Conservation (phyloP, 1,140 invertebrate species). For the Ctenoplectra terminalis region DNA sequence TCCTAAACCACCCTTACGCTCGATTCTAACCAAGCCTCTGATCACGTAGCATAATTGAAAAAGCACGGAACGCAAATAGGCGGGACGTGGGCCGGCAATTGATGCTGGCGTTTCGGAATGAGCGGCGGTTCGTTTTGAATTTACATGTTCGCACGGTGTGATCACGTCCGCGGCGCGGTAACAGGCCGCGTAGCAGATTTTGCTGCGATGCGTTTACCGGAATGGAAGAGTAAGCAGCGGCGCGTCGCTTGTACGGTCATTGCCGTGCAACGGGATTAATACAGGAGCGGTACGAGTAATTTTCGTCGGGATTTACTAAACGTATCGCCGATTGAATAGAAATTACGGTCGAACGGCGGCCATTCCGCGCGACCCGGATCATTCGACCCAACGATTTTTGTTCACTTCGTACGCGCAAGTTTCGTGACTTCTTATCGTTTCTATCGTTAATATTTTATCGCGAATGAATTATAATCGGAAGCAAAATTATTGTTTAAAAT, state of each 20-base stretch:
- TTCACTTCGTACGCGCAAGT: not conserved
- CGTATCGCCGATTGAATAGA: slow-evolving; percentile 32
- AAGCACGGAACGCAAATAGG: slow-evolving; percentile 23
- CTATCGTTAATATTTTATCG: not conserved
- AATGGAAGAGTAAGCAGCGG: slow-evolving; percentile 61
- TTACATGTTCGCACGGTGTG: slow-evolving; percentile 53
- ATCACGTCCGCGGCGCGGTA: slow-evolving; percentile 45
- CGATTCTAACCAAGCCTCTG: not conserved
- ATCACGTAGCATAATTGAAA: not conserved
- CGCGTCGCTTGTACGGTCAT: slow-evolving; percentile 17
- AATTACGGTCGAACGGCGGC: not conserved
- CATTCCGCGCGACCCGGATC: not conserved
- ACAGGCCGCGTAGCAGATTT: slow-evolving; percentile 47
- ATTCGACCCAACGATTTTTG: not conserved
- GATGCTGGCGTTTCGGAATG: slow-evolving; percentile 26
- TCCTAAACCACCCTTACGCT: not conserved
- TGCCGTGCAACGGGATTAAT: slow-evolving; percentile 50
- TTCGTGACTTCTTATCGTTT: not conserved
- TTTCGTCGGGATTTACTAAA: slow-evolving; percentile 45
- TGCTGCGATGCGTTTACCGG: slow-evolving; percentile 43
- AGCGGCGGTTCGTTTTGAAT: slow-evolving; percentile 41
- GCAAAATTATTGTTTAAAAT: no score
- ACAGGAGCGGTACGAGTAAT: slow-evolving; percentile 48
- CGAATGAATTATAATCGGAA: no score
- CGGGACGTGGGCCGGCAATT: not conserved